Conservation (phyloP, 2,888 invertebrate genomes). For the Orgyia antiqua region DNA sequence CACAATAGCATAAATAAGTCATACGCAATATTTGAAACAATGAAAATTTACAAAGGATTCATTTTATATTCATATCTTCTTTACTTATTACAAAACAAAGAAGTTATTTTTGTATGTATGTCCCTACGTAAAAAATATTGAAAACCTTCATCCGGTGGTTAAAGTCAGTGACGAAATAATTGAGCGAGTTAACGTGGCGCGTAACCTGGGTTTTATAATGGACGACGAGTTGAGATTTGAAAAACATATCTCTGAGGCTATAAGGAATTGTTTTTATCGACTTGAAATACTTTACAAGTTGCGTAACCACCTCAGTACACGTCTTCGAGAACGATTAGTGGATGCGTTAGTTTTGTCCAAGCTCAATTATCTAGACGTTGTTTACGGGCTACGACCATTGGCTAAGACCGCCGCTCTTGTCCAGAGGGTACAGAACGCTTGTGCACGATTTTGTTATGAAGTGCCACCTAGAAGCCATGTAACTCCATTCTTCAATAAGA, state of each 20-base stretch:
- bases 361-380: neutral
- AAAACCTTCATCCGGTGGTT: too few relatives aligned
- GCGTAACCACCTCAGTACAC: neutral
- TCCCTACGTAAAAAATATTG: too few relatives aligned
- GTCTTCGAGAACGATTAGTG: neutral
- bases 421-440: neutral
- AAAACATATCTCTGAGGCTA: neutral
- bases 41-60: too few relatives aligned
- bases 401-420: neutral
- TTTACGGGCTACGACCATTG: neutral
- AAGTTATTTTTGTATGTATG: too few relatives aligned
- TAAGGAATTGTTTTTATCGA: neutral
- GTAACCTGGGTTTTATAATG: conserved; percentile 8
- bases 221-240: too few relatives aligned
- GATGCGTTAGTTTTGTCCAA: neutral
- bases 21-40: too few relatives aligned
- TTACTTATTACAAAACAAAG: too few relatives aligned
- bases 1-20: too few relatives aligned
- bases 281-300: neutral
- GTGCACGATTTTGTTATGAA: too few relatives aligned
- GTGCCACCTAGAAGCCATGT: neutral
- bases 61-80: too few relatives aligned
- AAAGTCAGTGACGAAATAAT: too few relatives aligned
- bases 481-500: neutral
- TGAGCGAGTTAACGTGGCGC: too few relatives aligned